Evolutionary conservation across 2,888 invertebrate genomes (phyloP), one percentile per base, ranked within the genome.

Genomic region (Drosophila fulvimacula): DNA sequence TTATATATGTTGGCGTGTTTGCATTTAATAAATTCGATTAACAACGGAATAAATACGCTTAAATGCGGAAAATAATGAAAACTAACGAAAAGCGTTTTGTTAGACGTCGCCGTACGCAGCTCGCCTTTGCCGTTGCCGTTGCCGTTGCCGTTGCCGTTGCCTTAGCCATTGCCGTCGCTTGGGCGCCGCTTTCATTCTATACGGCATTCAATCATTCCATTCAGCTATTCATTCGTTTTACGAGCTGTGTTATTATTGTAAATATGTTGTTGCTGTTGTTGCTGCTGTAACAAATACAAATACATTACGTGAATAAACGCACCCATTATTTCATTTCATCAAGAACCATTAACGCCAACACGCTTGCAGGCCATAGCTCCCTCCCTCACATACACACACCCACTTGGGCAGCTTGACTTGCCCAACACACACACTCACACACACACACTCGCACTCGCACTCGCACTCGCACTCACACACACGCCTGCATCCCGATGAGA

Each of bases 1-100:
- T 49, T 74, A 57, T 64, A 67, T 59, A 80, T 70, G 89, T 87
- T 90, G 79, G 88, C 91, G 81, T 91, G 90, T 88, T 90, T 90
- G 91, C 89, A 87, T 91, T 90, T 90, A 91, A 90, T 90, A 89
- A 90, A 90, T 86, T 89, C 90, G 88, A 90, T 90, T 88, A 88
- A 89, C 90, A 90, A 80, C 90, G 87, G 88, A 90, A 87, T 87
- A 90, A 87, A 90, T 87, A 89, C 90, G 90, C 90, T 88, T 88
- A 82, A 88, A 89, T 86, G 86, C 88, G 88, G 88, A 89, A 86
- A 89, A 88, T 86, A 89, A 86, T 86, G 90, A 86, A 86, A 86
- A 86, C 86, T 86, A 86, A 88, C 90, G 90, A 88, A 86, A 86
- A 86, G 73, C 82, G 88, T 88, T 86, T 89, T 89, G 88, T 82